Evolutionary conservation across 2,888 invertebrate species (phyloP).

Genomic region (Anodontia alba): DNA sequence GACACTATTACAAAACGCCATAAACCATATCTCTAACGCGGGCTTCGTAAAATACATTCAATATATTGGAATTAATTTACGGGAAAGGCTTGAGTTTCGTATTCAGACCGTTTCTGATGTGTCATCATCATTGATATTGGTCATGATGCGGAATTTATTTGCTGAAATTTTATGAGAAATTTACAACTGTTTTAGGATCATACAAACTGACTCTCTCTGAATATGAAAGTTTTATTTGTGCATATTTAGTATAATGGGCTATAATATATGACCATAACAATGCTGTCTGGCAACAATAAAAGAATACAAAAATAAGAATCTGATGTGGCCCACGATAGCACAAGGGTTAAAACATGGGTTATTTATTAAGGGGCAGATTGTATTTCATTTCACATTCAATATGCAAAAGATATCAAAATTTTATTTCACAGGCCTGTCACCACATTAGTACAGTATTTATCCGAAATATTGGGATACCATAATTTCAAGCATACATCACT

Average conservation of each 20-base stretch:
- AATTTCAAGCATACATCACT: no score
- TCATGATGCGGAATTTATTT: slow-evolving; percentile 36
- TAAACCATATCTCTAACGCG: not conserved
- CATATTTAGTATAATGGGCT: slow-evolving; percentile 13
- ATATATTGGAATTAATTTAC: slow-evolving; percentile 7
- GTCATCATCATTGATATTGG: not conserved
- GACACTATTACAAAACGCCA: not conserved
- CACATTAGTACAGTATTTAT: no score
- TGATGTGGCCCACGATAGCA: slow-evolving; percentile 9
- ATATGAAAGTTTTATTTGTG: slow-evolving; percentile 11
- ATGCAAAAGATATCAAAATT: not conserved
- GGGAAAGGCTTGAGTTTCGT: not conserved
- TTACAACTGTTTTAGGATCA: slow-evolving; percentile 53
- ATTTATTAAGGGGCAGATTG: slow-evolving; percentile 7
- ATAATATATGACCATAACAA: slow-evolving; percentile 2
- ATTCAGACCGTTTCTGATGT: not conserved
- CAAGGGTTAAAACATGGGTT: slow-evolving; percentile 7
- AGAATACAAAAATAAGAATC: not conserved
- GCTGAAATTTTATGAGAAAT: slow-evolving; percentile 47
- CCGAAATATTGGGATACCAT: no score
- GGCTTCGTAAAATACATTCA: not conserved
- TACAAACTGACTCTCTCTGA: not conserved
- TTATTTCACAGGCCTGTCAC: no score
- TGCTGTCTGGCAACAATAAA: not conserved
- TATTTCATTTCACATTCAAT: not conserved